Evolutionary conservation across 2,113 vertebrate species (phyloP), one percentile per base, ranked within the genome.

Genomic region (Ceyx cyanopectus): DNA sequence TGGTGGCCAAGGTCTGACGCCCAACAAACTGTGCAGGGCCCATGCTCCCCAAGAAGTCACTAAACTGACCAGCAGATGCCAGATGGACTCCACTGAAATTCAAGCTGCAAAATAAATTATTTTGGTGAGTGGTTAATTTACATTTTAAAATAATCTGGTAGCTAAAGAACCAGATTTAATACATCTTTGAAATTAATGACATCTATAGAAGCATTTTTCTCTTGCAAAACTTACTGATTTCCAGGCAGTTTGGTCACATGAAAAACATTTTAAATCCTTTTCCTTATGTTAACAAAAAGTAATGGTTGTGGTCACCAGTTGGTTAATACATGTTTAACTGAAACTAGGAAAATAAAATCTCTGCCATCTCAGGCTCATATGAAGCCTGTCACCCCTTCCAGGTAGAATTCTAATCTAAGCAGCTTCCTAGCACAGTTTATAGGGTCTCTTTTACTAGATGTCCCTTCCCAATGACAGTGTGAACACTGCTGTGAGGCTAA

Each of bases 1-100:
- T 99, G n/a, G 99, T 99, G 43, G 99, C 99, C 96, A 99, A 95
- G 50, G 99, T 99, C 97, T 99, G 99, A 85, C 99, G 98, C 19
- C 99, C 99, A 69, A 99, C 99, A 81, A 99, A 99, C 94, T 99
- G 99, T 17, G 99, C 99, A 2, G 99, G 99, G 30, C 99, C 99
- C 99, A 99, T 99, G 90, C 99, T 99, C 24, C 99, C 99, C 92
- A 99, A 97, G 97, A 99, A 99, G 95, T 99, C 99, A 85, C 99
- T 98, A 80, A 99, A 99, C 96, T 99, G 99, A 37, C 99, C 97
- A 26, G 99, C 98, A 3, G 99, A 99, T 5, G 99, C 99, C 97
- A 99, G 96, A 96, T 99, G 99, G 96, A 99, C 98, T 67, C 99
- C 99, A 56, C 99, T 99, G 96, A 99, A 99, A 98, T 99, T 99